Evolutionary conservation across 2,113 vertebrate species (phyloP).

Genomic region (Corythoichthys haematopterus): DNA sequence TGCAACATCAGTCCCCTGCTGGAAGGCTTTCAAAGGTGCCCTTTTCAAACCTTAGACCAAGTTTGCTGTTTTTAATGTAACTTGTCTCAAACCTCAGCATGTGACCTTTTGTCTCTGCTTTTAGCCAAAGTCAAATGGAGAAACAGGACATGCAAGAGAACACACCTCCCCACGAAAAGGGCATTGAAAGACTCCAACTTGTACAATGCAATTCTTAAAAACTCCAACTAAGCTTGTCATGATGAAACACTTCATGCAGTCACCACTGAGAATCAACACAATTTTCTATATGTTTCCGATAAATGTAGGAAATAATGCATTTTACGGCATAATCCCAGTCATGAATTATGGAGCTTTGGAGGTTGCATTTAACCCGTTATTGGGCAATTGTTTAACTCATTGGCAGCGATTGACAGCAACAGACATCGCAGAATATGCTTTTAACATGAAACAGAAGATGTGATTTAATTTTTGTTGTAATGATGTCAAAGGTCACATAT

Average conservation of each 20-base stretch:
- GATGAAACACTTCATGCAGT: slow-evolving; percentile 2
- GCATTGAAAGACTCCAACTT: slow-evolving; percentile 5
- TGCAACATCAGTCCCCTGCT: slow-evolving; percentile 19
- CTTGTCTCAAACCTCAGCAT: slow-evolving; percentile 39
- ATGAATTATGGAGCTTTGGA: neutral
- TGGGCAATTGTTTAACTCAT: too few relatives aligned
- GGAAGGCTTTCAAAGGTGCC: slow-evolving; percentile 25
- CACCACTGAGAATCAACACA: neutral
- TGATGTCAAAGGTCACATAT: too few relatives aligned
- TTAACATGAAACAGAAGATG: too few relatives aligned
- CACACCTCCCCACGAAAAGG: slow-evolving; percentile 41
- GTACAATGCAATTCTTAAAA: slow-evolving; percentile 23
- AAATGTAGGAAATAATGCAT: neutral
- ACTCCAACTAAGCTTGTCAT: slow-evolving; percentile 27
- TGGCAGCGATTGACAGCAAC: too few relatives aligned
- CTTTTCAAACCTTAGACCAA: slow-evolving; percentile 48
- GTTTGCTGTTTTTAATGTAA: slow-evolving; percentile 44
- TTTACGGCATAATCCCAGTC: neutral
- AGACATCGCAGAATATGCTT: too few relatives aligned
- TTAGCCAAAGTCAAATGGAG: slow-evolving; percentile 58
- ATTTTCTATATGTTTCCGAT: neutral
- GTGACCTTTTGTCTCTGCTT: slow-evolving; percentile 57
- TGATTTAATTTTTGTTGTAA: too few relatives aligned
- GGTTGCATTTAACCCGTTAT: neutral
- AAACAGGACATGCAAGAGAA: slow-evolving; percentile 51